These are phyloP conservation scores for Protosalanx chinensis DNA, from an alignment of 2,797 vertebrate species.

Conservation along the genomic window DNA sequence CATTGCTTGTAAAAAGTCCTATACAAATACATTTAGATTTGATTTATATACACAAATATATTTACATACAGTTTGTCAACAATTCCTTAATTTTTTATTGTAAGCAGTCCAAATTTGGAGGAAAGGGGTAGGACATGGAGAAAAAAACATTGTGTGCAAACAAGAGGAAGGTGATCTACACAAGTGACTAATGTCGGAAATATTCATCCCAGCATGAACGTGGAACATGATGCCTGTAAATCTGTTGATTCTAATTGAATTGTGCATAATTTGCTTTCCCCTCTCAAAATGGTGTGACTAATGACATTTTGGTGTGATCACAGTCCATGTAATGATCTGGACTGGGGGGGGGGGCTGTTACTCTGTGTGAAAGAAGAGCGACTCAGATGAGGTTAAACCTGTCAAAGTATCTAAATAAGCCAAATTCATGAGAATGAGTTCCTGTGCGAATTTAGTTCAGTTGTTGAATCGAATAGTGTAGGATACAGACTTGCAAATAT, in stretches of 20 bases:
- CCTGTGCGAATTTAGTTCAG: neutral
- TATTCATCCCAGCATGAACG: neutral
- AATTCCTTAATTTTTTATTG: no score
- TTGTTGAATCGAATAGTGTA: neutral
- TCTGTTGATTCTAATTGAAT: conserved; percentile 4
- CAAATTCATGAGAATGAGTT: conserved; percentile 1
- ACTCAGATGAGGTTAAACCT: neutral
- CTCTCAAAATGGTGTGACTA: conserved; percentile 9
- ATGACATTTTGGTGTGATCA: conserved; percentile 2
- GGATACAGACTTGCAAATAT: neutral
- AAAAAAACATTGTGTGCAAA: no score
- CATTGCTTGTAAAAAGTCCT: no score
- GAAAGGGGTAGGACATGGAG: no score
- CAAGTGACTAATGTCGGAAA: neutral
- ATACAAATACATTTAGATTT: no score
- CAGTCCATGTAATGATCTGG: conserved; percentile 24
- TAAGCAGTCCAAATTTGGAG: no score
- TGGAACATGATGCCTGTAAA: neutral
- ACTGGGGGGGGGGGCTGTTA: conserved; percentile 7
- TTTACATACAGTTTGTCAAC: neutral
- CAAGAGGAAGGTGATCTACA: neutral
- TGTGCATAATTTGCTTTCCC: conserved; percentile 9
- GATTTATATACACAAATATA: no score
- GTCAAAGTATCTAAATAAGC: conserved; percentile 1
- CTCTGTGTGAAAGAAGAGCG: neutral